Percentiles rank a stretch among this genome's conserved stretches.
These are phyloP conservation scores for Scrobipalpa costella DNA, from an alignment of 2,888 invertebrate genomes.

Conservation along the genomic window DNA sequence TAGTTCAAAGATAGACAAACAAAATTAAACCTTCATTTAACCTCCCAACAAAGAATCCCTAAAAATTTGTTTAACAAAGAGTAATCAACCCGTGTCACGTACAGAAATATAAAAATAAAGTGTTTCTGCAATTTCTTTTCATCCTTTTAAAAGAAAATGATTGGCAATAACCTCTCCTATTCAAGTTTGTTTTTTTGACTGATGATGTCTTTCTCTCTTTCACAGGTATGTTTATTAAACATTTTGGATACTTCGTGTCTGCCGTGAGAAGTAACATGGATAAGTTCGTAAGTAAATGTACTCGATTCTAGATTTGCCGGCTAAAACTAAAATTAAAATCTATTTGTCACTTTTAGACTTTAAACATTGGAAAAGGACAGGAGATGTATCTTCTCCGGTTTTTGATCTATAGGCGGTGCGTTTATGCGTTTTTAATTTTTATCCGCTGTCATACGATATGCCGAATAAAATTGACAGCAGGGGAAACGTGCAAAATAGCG, in stretches of 20 bases:
- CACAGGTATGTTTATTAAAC: slow-evolving; percentile 23
- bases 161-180: slow-evolving; percentile 14
- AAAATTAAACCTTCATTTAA: no score
- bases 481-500: no score
- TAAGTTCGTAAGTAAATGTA: background rate
- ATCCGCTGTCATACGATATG: no score
- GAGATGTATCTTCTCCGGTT: no score
- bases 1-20: no score
- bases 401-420: no score
- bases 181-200: slow-evolving; percentile 16
- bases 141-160: slow-evolving; percentile 14
- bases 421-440: no score
- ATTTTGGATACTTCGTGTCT: background rate
- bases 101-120: slow-evolving; percentile 10
- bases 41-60: background rate
- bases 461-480: no score
- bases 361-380: no score
- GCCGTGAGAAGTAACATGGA: background rate
- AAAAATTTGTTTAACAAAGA: slow-evolving; percentile 4
- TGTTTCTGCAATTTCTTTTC: slow-evolving; percentile 20
- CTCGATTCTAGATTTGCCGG: background rate
- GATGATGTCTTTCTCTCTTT: slow-evolving; percentile 13
- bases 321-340: no score
- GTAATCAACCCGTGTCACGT: slow-evolving; percentile 24
- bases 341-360: no score